These are phyloP conservation scores for Drosophila repleta DNA, from an alignment of 1,140 invertebrate genomes.

Conservation along the genomic window DNA sequence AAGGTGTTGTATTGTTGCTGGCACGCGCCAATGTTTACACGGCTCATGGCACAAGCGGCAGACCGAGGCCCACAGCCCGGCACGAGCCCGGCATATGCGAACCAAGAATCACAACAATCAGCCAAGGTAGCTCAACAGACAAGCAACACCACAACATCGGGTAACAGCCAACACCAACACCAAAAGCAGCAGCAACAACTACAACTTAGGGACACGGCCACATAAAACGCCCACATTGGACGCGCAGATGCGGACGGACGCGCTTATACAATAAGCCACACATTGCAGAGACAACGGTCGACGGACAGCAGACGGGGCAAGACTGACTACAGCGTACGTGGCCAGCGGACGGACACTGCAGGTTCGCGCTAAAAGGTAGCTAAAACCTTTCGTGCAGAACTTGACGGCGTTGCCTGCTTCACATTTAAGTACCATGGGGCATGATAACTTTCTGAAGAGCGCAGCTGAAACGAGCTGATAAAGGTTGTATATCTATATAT, in stretches of 20 bases:
- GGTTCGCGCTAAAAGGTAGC: slow-evolving; percentile 59
- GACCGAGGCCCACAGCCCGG: slow-evolving; percentile 1
- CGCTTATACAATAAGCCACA: slow-evolving; percentile 73
- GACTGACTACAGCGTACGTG: slow-evolving; percentile 27
- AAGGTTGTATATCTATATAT: no score
- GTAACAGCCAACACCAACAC: slow-evolving; percentile 26
- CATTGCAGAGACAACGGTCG: slow-evolving; percentile 43
- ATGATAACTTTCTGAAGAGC: slow-evolving; percentile 6
- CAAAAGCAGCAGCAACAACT: slow-evolving; percentile 34
- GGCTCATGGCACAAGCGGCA: slow-evolving; percentile 70
- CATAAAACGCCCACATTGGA: slow-evolving; percentile 74
- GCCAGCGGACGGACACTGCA: slow-evolving; percentile 29
- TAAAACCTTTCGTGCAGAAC: slow-evolving; percentile 81
- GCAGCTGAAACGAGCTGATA: background rate
- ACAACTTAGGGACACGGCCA: slow-evolving; percentile 54
- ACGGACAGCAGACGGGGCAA: slow-evolving; percentile 19
- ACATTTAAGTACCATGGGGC: slow-evolving; percentile 26
- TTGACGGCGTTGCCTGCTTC: slow-evolving; percentile 38
- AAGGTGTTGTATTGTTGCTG: slow-evolving; percentile 71
- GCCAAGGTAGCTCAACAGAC: slow-evolving; percentile 55
- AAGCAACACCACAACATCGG: slow-evolving; percentile 55
- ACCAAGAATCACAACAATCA: slow-evolving; percentile 78
- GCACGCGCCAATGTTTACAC: slow-evolving; percentile 82
- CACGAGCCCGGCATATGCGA: slow-evolving; percentile 60
- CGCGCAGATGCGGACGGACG: slow-evolving; percentile 44